Evolutionary conservation across 2,888 invertebrate species (phyloP), one percentile per base, ranked within the genome.

Genomic region (Bursaphelenchus okinawaensis): DNA sequence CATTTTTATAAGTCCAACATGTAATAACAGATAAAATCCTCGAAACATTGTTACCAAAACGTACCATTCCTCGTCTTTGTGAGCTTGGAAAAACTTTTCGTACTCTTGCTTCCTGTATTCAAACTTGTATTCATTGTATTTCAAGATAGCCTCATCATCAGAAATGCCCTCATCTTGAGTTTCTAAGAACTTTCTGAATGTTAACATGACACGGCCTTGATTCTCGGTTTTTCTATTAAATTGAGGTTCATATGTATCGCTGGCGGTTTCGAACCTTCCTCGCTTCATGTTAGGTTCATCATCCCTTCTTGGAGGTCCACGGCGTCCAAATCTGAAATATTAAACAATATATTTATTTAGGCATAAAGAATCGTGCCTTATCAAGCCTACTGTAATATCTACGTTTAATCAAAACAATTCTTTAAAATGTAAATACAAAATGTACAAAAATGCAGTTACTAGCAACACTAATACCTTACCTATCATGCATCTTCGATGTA

Each of bases 41-140:
- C 23, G 19, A 50, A 59, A 55, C 9, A 7, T n/a, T 9, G 20
- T 28, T 27, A 24, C 24, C 16, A 22, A 3, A 22, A 55, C 64
- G 51, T 56, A 96, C 98, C 98, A 98, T 89, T 98, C 98, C 85
- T 99, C 96, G 82, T 98, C 96, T 86, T 98, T 98, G 87, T 98
- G 98, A 55, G 91, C 90, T 79, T 95, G 90, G 86, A 98, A 98
- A 87, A 98, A 98, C 84, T 96, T 94, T 85, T 93, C 93, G 63
- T 96, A 88, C 84, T 96, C 96, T 83, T 93, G 93, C 62, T 92
- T 88, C 80, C 91, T 90, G 84, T 95, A 98, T 81, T 98, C 96
- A 80, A 92, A 86, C 85, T 98, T 98, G 86, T 98, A 98, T 83
- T 96, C 95, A 85, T 93, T 93, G 86, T 96, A 98, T 83, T 94